These are phyloP conservation scores for Galaxea fascicularis DNA, from an alignment of 92 coral and sea anemone species.

Conservation along the genomic window DNA sequence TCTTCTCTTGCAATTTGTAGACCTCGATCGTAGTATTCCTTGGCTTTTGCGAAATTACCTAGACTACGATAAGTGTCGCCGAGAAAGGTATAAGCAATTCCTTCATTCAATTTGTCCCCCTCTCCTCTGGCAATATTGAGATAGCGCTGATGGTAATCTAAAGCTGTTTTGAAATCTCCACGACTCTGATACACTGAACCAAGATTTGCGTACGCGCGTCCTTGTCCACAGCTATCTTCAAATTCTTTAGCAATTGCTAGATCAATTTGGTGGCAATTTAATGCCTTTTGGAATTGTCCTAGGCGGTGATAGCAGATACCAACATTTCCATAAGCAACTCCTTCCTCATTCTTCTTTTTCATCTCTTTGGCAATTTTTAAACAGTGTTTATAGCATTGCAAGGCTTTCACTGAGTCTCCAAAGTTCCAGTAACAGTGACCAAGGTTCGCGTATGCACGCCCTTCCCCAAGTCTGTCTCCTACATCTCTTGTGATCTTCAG, in stretches of 20 bases:
- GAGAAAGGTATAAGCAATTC: not conserved
- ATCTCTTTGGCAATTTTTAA: slow-evolving; percentile 8
- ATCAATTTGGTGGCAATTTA: not conserved
- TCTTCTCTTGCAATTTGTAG: slow-evolving; percentile 19
- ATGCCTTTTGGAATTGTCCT: slow-evolving; percentile 3
- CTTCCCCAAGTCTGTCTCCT: slow-evolving; percentile 12
- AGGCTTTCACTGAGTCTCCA: not conserved
- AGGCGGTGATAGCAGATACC: not conserved
- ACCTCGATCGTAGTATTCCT: slow-evolving; percentile 1
- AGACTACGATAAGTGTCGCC: slow-evolving; percentile 4
- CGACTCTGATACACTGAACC: not conserved
- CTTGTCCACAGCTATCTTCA: not conserved
- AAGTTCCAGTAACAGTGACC: not conserved
- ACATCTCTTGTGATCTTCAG: not conserved
- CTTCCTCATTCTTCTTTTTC: not conserved
- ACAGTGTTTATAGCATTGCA: not conserved
- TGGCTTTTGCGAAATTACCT: slow-evolving; percentile 37
- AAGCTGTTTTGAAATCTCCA: not conserved
- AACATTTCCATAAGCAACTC: slow-evolving; percentile 6
- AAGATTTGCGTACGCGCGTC: slow-evolving; percentile 3
- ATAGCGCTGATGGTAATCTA: not conserved
- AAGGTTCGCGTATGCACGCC: not conserved
- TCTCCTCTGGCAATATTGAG: not conserved
- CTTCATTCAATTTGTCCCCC: not conserved
- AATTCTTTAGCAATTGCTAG: slow-evolving; percentile 4